Base-by-base conservation (phyloP, 2,113 vertebrate species). In the Psittacula cyanocephala region DNA sequence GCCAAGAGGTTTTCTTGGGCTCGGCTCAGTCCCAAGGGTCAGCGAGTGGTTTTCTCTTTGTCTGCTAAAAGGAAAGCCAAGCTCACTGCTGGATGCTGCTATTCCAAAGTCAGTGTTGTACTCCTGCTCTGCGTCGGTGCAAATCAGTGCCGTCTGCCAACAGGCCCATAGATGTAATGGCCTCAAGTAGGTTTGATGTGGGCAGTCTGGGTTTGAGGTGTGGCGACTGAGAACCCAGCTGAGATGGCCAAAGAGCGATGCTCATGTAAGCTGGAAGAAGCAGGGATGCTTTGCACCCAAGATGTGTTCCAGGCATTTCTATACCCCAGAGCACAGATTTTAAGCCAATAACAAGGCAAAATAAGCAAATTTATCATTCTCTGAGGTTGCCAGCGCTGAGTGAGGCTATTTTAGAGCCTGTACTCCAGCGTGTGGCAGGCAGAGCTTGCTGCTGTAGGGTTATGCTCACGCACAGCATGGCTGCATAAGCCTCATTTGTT, bases 61-160 rank as follows among this genome's bases (percentile, higher is more conserved):
- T 71, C 41, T 52, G 47, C 49, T 22, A 5, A 5, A 59, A 43
- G 0, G 27, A 33, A 67, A 41, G 7, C 20, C 52, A 4, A 27
- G 41, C 11, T 15, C 3, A 0, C 5, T 4, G 59, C 25, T 29
- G 28, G 37, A 3, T 8, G 33, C 18, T 55, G 59, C 24, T 15
- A 0, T 17, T 52, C 27, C 8, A 44, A 27, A 13, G 37, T 63
- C 28, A 17, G 17, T 1, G 13, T 5, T 33, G 1, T 23, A 3
- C 14, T 55, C 65, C 60, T 47, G 52, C 57, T 41, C 11, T 4
- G 49, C 29, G 2, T 0, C 3, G 23, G 28, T 31, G 44, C 7
- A 11, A 28, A 59, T 35, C 57, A 16, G 57, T 59, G 57, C 57
- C 23, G 25, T 25, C 31, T 82, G 11, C 17, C 17, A 24, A 5